Conservation (phyloP, 1,140 invertebrate genomes). For the Pseudomyrmex dendroicus region DNA sequence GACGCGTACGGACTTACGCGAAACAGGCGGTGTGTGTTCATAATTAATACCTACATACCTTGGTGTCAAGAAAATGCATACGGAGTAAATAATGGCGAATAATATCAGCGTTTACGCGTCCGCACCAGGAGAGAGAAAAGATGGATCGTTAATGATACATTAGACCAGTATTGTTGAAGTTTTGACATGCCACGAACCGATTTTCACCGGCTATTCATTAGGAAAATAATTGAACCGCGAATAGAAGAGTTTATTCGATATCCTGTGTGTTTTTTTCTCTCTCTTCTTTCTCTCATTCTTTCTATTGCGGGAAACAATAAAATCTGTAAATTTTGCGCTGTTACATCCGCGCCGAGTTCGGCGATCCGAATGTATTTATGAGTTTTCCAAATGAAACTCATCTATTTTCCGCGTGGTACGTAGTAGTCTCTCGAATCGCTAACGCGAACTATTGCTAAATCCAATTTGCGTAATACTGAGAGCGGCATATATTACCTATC, state of each 20-base stretch:
- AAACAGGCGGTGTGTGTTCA: background rate
- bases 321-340: too few species aligned
- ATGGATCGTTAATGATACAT: slow-evolving; percentile 24
- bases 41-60: slow-evolving; percentile 38
- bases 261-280: too few species aligned
- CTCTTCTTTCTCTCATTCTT: too few species aligned
- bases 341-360: background rate
- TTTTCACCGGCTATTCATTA: too few species aligned
- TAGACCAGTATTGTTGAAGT: background rate
- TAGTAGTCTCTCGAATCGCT: background rate
- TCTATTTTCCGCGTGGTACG: background rate
- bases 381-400: slow-evolving; percentile 16
- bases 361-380: background rate
- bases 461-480: background rate
- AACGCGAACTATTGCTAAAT: slow-evolving; percentile 2
- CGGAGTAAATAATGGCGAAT: slow-evolving; percentile 31
- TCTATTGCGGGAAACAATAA: too few species aligned
- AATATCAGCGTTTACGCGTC: slow-evolving; percentile 17
- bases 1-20: background rate
- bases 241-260: too few species aligned
- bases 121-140: background rate
- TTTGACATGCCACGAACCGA: too few species aligned
- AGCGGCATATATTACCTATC: background rate
- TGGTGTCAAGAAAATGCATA: slow-evolving; percentile 19
- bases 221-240: too few species aligned